Evolutionary conservation across 2,888 invertebrate genomes (phyloP).

Genomic region (Sesamia inferens): DNA sequence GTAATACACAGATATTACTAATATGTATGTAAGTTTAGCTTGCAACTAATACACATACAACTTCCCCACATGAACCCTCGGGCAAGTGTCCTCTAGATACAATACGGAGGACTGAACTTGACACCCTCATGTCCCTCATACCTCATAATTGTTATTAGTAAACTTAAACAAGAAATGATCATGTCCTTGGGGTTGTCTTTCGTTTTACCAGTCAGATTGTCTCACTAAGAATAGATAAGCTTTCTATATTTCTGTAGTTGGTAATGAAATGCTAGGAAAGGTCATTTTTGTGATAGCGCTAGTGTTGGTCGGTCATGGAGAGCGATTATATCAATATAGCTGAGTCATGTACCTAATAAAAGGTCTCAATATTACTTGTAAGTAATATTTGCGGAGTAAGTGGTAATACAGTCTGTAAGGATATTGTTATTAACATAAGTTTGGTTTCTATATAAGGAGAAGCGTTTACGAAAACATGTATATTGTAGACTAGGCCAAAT

Average conservation of each 20-base stretch:
- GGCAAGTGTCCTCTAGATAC: no score
- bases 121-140: no score
- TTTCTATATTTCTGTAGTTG: neutral
- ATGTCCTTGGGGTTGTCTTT: neutral
- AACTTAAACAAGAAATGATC: neutral
- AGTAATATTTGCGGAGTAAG: conserved; percentile 1
- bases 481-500: neutral
- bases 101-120: no score
- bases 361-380: conserved; percentile 30
- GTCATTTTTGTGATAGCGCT: conserved; percentile 25
- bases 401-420: neutral
- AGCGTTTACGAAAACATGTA: conserved; percentile 1
- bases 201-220: neutral
- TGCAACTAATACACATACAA: no score
- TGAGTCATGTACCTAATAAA: conserved; percentile 31
- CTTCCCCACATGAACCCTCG: no score
- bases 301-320: conserved; percentile 22
- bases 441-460: neutral
- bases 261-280: conserved; percentile 36
- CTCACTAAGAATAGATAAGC: conserved; percentile 16
- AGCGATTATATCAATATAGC: conserved; percentile 45
- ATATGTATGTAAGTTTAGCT: no score
- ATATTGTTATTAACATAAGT: conserved; percentile 18
- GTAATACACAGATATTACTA: no score
- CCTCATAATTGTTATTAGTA: neutral